Evolutionary conservation across 2,797 vertebrate species (phyloP).

Genomic region (Crocodylus rhombifer): DNA sequence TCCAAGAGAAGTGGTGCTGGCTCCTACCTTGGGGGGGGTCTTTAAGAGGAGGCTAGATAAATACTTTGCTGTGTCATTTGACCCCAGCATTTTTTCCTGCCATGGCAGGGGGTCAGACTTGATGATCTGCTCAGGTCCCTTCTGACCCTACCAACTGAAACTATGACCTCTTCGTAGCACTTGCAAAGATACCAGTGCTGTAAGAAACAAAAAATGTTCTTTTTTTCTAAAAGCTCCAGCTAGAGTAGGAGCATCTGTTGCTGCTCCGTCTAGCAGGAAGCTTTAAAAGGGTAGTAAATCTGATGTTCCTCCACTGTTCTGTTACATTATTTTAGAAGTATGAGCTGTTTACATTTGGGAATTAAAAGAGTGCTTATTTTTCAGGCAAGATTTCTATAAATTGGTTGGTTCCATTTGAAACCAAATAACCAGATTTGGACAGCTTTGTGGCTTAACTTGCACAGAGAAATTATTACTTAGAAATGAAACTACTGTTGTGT

Average conservation of each 20-base stretch:
- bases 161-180: rapidly evolving
- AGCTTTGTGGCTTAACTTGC: background rate
- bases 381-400: rapidly evolving
- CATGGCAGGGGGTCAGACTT: too few species aligned
- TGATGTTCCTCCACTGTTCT: rapidly evolving
- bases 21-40: too few species aligned
- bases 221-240: rapidly evolving
- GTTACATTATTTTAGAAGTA: rapidly evolving
- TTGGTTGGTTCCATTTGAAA: rapidly evolving
- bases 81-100: too few species aligned
- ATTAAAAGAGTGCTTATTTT: rapidly evolving
- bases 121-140: too few species aligned
- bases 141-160: too few species aligned
- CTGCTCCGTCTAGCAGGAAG: background rate
- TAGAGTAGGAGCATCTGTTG: background rate
- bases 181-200: rapidly evolving
- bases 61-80: too few species aligned
- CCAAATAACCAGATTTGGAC: rapidly evolving
- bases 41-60: too few species aligned
- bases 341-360: background rate
- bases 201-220: background rate
- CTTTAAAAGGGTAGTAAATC: background rate
- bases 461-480: background rate
- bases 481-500: background rate
- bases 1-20: too few species aligned